phyloP scores from a whole-genome alignment of 2,113 vertebrate species.

The Alligator sinensis region DNA sequence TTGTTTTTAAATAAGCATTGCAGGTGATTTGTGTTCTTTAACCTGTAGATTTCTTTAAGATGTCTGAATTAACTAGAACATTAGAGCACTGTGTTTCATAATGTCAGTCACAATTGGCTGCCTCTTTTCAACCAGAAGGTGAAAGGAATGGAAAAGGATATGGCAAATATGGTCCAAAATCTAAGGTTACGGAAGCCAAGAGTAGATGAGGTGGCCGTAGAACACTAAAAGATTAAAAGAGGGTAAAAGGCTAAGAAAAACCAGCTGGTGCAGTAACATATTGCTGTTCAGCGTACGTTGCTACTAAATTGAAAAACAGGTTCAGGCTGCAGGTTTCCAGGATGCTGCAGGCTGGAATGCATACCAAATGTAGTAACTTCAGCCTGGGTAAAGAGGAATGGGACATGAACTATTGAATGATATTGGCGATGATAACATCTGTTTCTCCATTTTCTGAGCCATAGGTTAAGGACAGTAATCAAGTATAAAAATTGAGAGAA shows the following conservation, averaged over 20 bases:
- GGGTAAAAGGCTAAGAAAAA: slow-evolving; percentile 43
- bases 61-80: slow-evolving; percentile 5
- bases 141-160: background rate
- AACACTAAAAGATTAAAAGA: slow-evolving; percentile 49
- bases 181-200: background rate
- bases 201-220: background rate
- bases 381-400: background rate
- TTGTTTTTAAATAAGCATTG: background rate
- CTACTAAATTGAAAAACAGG: slow-evolving; percentile 51
- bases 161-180: background rate
- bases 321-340: slow-evolving; percentile 14
- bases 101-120: background rate
- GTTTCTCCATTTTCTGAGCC: slow-evolving; percentile 19
- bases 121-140: background rate
- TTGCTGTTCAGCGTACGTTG: slow-evolving; percentile 15
- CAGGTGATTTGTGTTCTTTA: background rate
- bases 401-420: background rate
- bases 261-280: background rate
- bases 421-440: background rate
- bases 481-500: background rate
- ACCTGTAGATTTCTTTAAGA: background rate
- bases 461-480: background rate
- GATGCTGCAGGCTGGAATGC: slow-evolving; percentile 1
- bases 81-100: slow-evolving; percentile 1
- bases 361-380: background rate